Evolutionary conservation across 2,113 vertebrate genomes (phyloP).

Genomic region (Aspidoscelis tigris): DNA sequence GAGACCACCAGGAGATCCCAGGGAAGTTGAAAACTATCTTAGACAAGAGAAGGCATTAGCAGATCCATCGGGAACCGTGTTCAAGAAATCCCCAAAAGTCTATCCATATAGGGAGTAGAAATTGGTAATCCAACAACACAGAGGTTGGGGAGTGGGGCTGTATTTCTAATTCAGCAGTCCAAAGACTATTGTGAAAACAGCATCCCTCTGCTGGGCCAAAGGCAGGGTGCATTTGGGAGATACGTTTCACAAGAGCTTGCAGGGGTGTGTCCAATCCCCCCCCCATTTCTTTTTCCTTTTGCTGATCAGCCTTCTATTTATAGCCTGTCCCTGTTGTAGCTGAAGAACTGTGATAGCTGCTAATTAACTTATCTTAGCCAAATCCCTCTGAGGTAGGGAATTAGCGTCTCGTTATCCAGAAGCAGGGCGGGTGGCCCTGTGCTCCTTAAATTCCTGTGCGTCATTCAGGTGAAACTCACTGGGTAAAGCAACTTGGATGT

Average conservation of each 20-base stretch:
- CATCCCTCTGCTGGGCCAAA: neutral
- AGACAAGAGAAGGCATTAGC: no score
- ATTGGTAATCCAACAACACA: no score
- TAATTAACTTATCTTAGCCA: slow-evolving; percentile 27
- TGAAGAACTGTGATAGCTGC: neutral
- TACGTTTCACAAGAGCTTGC: no score
- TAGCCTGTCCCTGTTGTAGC: neutral
- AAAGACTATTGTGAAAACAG: neutral
- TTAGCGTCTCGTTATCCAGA: neutral
- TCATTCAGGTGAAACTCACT: neutral
- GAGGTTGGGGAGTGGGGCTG: no score
- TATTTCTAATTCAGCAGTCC: no score
- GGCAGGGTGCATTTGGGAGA: neutral
- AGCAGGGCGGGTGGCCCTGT: neutral
- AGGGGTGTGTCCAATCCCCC: neutral
- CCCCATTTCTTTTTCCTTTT: neutral
- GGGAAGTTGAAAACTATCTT: no score
- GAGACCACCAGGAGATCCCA: no score
- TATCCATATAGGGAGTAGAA: no score
- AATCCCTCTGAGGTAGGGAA: slow-evolving; percentile 8
- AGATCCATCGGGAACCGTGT: no score
- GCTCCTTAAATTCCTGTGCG: neutral
- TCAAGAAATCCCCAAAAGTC: no score
- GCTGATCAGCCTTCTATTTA: slow-evolving; percentile 19
- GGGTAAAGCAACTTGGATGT: neutral